Conservation (phyloP, 1,140 invertebrate species). For the Potamilus streckersoni region DNA sequence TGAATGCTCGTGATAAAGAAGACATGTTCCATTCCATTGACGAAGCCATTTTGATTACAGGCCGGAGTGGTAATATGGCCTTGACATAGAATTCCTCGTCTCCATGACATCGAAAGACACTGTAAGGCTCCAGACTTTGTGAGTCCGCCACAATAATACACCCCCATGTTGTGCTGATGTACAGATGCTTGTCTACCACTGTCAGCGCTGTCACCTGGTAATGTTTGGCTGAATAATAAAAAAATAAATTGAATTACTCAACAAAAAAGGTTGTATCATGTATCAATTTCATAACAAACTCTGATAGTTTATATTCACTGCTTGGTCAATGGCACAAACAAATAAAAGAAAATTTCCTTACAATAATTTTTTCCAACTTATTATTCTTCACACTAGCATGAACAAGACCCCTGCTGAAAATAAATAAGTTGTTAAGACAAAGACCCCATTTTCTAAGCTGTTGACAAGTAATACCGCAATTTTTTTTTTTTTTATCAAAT, state of each 20-base stretch:
- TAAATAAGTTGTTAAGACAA: too few species aligned
- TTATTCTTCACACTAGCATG: too few species aligned
- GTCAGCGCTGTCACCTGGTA: slow-evolving; percentile 54
- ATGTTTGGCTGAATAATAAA: slow-evolving; percentile 32
- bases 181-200: slow-evolving; percentile 49
- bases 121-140: slow-evolving; percentile 38
- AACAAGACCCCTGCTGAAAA: too few species aligned
- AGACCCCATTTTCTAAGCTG: too few species aligned
- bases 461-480: too few species aligned
- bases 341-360: too few species aligned
- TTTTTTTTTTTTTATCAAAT: too few species aligned
- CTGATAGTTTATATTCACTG: too few species aligned
- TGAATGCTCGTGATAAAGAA: background rate
- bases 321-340: too few species aligned
- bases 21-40: slow-evolving; percentile 4
- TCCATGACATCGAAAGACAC: slow-evolving; percentile 52
- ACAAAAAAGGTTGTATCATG: too few species aligned
- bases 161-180: slow-evolving; percentile 58
- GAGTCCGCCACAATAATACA: slow-evolving; percentile 56
- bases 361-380: too few species aligned
- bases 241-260: background rate
- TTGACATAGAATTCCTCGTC: slow-evolving; percentile 55
- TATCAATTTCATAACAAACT: too few species aligned
- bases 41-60: background rate
- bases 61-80: slow-evolving; percentile 39